Base-by-base conservation (phyloP, 2,888 invertebrate species). In the Macaria notata region DNA sequence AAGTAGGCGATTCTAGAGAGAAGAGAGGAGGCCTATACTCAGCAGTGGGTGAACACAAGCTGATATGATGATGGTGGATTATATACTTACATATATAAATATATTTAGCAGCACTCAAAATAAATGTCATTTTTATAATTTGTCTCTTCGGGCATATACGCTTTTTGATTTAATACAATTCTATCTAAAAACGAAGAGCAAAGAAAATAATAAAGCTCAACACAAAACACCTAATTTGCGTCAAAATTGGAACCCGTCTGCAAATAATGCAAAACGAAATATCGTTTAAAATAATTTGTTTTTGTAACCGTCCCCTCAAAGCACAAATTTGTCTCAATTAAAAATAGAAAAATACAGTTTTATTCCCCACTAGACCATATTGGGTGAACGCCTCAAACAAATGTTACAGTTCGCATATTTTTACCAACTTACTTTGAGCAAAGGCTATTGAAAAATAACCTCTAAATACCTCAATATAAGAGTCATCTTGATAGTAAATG, bases 351-450 rank as follows among this genome's bases (percentile, higher is more conserved):
- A 86, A 87, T 81, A 84, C 81, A 83, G 84, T 86, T 86, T 74
- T 58, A 76, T 76, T 81, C 78, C 73, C 78, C 79, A 73, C 71
- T 70, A 73, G 77, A 84, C 83, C 87, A 87, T 88, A 86, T 86
- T 88, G 85, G 79, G 84, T 76, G 81, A 79, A 86, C 90, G 90
- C 90, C 89, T 88, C 81, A 82, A 79, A 86, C 90, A 89, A 90
- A 89, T 90, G 90, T 84, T 81, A 80, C 79, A 77, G 44, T 78
- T 76, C 71, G 65, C 59, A 66, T 69, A 56, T 54, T 63, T 44
- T 19, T 42, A 52, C 76, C 63, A 76, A 33, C 2, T 55, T 65
- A 63, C 19, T 31, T 45, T 41, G 30, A 31, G 3, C 29, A 4
- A 29, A 9, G 47, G 46, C 31, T 49, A 54, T 2, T 31, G 9